Evolutionary conservation across 2,797 vertebrate species (phyloP).

Genomic region (Chromis chromis): DNA sequence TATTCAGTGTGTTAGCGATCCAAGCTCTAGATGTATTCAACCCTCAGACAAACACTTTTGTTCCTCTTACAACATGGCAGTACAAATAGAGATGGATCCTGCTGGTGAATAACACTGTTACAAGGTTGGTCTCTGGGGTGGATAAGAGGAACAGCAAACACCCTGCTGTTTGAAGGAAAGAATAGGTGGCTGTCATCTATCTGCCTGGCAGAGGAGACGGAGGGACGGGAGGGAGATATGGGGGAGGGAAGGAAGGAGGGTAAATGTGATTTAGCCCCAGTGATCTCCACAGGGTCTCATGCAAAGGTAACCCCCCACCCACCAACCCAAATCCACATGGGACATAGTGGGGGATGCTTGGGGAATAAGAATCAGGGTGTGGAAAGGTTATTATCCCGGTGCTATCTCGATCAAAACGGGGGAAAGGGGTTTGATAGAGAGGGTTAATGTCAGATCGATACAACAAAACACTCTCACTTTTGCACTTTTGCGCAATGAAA

Average conservation of each 20-base stretch:
- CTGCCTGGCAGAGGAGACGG: constrained; percentile 54
- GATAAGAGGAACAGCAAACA: constrained; percentile 79
- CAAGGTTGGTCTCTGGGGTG: constrained; percentile 70
- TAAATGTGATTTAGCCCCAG: constrained; percentile 76
- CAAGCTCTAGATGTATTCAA: constrained; percentile 54
- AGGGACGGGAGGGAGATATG: constrained; percentile 3
- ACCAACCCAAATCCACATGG: constrained; percentile 61
- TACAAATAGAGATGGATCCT: constrained; percentile 69
- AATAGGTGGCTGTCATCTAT: constrained; percentile 76
- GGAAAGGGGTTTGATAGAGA: constrained; percentile 45
- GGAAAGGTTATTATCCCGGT: constrained; percentile 71
- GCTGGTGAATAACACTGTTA: constrained; percentile 63
- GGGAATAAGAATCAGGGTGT: constrained; percentile 58
- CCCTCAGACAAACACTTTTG: constrained; percentile 63
- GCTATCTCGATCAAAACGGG: constrained; percentile 48
- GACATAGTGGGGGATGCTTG: constrained; percentile 37
- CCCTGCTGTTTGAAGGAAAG: constrained; percentile 72
- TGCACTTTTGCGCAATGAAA: constrained; percentile 30
- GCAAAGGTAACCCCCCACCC: constrained; percentile 61
- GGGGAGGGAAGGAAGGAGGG: constrained; percentile 37
- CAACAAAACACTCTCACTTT: constrained; percentile 71
- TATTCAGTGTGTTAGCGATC: constrained; percentile 51
- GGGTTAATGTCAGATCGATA: constrained; percentile 64
- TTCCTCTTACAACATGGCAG: constrained; percentile 53
- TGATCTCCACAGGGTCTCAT: constrained; percentile 68